These are phyloP conservation scores for Ectropis grisescens DNA, from an alignment of 1,140 invertebrate genomes.

Conservation along the genomic window DNA sequence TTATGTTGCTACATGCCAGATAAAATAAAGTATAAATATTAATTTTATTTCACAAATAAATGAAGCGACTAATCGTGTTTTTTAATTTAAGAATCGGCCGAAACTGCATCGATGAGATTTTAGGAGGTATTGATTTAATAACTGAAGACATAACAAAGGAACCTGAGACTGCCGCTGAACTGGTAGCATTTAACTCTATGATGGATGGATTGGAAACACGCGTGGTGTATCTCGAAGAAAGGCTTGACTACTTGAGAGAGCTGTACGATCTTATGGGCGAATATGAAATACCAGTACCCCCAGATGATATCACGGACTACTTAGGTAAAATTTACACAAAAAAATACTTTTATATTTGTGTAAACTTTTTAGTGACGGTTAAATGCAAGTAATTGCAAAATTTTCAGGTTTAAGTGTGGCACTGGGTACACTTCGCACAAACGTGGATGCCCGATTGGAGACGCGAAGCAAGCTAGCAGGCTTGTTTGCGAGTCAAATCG, in stretches of 20 bases:
- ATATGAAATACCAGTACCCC: slow-evolving; percentile 61
- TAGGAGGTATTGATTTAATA: slow-evolving; percentile 35
- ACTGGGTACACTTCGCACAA: slow-evolving; percentile 60
- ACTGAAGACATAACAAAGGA: slow-evolving; percentile 42
- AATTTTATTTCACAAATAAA: too few species aligned
- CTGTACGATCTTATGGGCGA: slow-evolving; percentile 71
- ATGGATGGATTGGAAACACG: slow-evolving; percentile 60
- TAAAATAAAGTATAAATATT: slow-evolving; percentile 4
- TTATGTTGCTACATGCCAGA: background rate
- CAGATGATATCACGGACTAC: slow-evolving; percentile 69
- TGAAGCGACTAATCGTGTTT: too few species aligned
- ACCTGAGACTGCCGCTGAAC: slow-evolving; percentile 42
- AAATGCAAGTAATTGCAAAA: slow-evolving; percentile 12
- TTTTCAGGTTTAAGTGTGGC: slow-evolving; percentile 51
- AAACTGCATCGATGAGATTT: slow-evolving; percentile 42
- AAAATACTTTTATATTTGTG: slow-evolving; percentile 15
- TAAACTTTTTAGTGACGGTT: slow-evolving; percentile 24
- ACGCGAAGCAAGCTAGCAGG: slow-evolving; percentile 69
- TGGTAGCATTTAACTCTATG: slow-evolving; percentile 60
- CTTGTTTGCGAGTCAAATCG: slow-evolving; percentile 72
- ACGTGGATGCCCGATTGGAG: slow-evolving; percentile 70
- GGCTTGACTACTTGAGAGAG: slow-evolving; percentile 63
- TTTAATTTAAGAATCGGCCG: slow-evolving; percentile 34
- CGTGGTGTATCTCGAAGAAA: slow-evolving; percentile 51
- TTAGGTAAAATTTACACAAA: slow-evolving; percentile 54